phyloP scores from a whole-genome alignment of 2,113 vertebrate genomes.

The Callocephalon fimbriatum region DNA sequence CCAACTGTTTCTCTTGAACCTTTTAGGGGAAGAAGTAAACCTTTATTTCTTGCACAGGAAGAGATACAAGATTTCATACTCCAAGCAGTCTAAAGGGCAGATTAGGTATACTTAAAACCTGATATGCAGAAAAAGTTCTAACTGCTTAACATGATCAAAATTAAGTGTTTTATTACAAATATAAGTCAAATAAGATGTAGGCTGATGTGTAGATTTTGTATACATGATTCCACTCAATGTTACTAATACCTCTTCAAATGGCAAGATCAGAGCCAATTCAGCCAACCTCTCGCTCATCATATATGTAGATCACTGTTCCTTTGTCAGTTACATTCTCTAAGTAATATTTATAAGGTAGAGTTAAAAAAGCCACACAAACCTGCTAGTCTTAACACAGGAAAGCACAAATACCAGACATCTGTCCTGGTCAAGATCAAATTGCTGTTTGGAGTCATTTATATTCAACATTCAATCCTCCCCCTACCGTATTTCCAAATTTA shows the following conservation, averaged over 20 bases:
- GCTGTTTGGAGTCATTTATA: not conserved
- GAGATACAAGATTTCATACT: not conserved
- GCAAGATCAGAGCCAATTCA: not conserved
- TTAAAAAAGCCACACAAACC: not conserved
- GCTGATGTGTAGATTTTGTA: rapidly evolving
- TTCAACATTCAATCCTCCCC: not conserved
- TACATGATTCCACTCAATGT: not conserved
- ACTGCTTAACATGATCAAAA: not conserved
- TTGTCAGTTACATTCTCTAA: not conserved
- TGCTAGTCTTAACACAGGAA: not conserved
- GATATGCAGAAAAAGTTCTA: not conserved
- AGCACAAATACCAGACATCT: not conserved
- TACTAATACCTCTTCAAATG: not conserved
- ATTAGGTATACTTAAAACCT: not conserved
- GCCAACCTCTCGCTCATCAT: not conserved
- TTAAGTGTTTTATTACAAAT: not conserved
- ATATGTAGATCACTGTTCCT: not conserved
- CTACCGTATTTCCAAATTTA: not conserved
- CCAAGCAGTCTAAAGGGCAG: not conserved
- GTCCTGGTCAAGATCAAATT: not conserved
- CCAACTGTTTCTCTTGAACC: constrained; percentile 74
- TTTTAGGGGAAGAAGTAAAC: constrained; percentile 24
- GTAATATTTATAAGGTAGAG: not conserved
- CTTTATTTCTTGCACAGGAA: not conserved
- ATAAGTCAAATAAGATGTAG: not conserved